A percentile compares a stretch with the other conserved stretches of the same genome.
phyloP scores from a whole-genome alignment of 2,888 invertebrate genomes.

The Dolomedes plantarius region DNA sequence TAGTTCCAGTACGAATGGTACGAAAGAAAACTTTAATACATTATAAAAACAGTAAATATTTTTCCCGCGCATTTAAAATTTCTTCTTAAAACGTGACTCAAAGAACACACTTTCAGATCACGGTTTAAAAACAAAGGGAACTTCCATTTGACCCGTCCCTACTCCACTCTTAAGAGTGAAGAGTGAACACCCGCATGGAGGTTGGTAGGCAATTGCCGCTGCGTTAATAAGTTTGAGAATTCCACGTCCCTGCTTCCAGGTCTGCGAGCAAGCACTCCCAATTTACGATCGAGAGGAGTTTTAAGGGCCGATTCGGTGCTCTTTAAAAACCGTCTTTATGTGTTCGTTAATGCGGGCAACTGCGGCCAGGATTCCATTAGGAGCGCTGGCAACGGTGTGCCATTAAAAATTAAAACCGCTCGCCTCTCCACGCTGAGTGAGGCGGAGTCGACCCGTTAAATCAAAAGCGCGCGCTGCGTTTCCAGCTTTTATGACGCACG shows the following conservation, averaged over 20 bases:
- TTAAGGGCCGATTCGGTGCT: slow-evolving; percentile 59
- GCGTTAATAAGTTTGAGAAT: slow-evolving; percentile 22
- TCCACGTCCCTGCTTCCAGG: neutral
- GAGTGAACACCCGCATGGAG: slow-evolving; percentile 1
- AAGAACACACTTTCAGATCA: too few species aligned
- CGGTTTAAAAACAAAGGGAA: too few species aligned
- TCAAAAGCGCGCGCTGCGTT: slow-evolving; percentile 43
- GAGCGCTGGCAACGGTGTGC: slow-evolving; percentile 40
- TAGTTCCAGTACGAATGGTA: too few species aligned
- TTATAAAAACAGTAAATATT: too few species aligned
- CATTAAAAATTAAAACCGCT: slow-evolving; percentile 67
- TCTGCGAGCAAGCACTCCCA: slow-evolving; percentile 3
- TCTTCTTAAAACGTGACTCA: too few species aligned
- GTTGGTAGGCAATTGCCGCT: neutral
- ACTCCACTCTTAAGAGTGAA: neutral
- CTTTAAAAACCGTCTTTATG: slow-evolving; percentile 69
- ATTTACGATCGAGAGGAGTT: slow-evolving; percentile 43
- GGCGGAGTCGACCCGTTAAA: slow-evolving; percentile 42
- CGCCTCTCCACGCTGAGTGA: slow-evolving; percentile 14
- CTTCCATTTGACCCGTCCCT: slow-evolving; percentile 6
- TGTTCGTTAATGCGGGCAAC: slow-evolving; percentile 56
- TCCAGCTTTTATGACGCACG: slow-evolving; percentile 24
- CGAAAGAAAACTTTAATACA: too few species aligned
- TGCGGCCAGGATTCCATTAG: slow-evolving; percentile 62
- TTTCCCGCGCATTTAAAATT: too few species aligned